Evolutionary conservation across 2,113 vertebrate genomes (phyloP).

Genomic region (Dipodomys stephensi): DNA sequence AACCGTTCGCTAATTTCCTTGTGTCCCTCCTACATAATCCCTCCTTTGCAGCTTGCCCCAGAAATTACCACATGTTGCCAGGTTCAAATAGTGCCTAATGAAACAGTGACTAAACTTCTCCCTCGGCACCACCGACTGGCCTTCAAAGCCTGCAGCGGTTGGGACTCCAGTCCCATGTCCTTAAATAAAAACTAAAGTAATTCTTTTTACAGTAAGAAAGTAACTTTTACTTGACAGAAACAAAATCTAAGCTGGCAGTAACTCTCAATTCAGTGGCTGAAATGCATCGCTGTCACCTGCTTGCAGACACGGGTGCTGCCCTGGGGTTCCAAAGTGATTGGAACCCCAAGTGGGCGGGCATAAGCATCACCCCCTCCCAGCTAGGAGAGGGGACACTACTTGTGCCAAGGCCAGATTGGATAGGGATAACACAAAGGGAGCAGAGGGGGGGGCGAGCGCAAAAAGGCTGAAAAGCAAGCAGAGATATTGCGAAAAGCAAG

Average conservation of each 20-base stretch:
- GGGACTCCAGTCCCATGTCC: slow-evolving; percentile 83
- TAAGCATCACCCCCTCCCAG: no score
- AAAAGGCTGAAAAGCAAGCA: no score
- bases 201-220: background rate
- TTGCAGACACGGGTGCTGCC: fast-evolving
- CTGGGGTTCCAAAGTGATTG: background rate
- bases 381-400: no score
- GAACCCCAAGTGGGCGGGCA: no score
- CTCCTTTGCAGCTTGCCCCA: slow-evolving; percentile 94
- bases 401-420: background rate
- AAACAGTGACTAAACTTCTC: slow-evolving; percentile 97
- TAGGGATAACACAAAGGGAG: background rate
- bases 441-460: no score
- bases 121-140: slow-evolving; percentile 83
- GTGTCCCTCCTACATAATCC: slow-evolving; percentile 96
- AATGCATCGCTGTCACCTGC: slow-evolving; percentile 66
- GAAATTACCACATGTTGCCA: slow-evolving; percentile 99
- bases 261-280: slow-evolving; percentile 84
- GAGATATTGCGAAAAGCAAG: no score
- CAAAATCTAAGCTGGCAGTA: slow-evolving; percentile 88
- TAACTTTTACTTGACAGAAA: slow-evolving; percentile 85
- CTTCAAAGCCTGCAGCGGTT: slow-evolving; percentile 88
- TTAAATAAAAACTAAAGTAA: slow-evolving; percentile 78
- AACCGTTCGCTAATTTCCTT: slow-evolving; percentile 98
- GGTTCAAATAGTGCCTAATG: slow-evolving; percentile 99